Percentiles rank a stretch among this genome's conserved stretches.
Evolutionary conservation across 2,888 invertebrate genomes (phyloP).

Genomic region (Lepidochrysops patricia): DNA sequence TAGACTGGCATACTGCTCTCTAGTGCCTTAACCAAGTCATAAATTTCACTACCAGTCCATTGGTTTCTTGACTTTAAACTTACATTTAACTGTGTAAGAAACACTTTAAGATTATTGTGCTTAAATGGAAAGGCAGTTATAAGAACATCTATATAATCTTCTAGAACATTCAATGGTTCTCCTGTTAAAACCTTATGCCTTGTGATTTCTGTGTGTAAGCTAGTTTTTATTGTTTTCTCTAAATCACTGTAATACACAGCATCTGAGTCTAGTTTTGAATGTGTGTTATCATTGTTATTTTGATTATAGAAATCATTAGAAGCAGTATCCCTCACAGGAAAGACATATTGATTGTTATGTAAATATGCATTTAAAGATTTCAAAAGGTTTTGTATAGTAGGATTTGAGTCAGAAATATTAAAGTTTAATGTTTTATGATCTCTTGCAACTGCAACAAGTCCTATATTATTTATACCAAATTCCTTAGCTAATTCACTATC

Average conservation of each 20-base stretch:
- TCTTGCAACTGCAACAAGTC: slow-evolving; percentile 50
- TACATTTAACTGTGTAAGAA: slow-evolving; percentile 77
- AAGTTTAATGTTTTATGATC: slow-evolving; percentile 48
- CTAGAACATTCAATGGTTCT: slow-evolving; percentile 81
- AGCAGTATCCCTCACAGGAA: slow-evolving; percentile 39
- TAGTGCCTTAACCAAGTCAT: slow-evolving; percentile 66
- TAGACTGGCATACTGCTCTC: slow-evolving; percentile 76
- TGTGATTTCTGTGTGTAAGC: slow-evolving; percentile 88
- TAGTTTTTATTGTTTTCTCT: slow-evolving; percentile 88
- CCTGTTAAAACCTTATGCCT: slow-evolving; percentile 79
- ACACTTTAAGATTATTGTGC: slow-evolving; percentile 73
- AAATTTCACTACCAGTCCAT: slow-evolving; percentile 76
- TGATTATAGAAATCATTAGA: slow-evolving; percentile 33
- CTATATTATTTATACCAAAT: not conserved
- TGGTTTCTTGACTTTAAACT: slow-evolving; percentile 60
- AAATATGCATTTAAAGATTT: slow-evolving; percentile 72
- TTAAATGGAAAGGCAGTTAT: slow-evolving; percentile 87
- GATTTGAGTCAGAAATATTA: slow-evolving; percentile 47
- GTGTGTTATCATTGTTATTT: slow-evolving; percentile 29
- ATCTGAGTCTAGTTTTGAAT: slow-evolving; percentile 48
- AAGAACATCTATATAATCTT: slow-evolving; percentile 81
- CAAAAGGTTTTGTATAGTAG: slow-evolving; percentile 56
- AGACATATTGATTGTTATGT: slow-evolving; percentile 57
- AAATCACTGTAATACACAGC: slow-evolving; percentile 89
- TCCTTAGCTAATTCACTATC: slow-evolving; percentile 65